Evolutionary conservation across 2,888 invertebrate species (phyloP).

Genomic region (Tetanocera ferruginea): DNA sequence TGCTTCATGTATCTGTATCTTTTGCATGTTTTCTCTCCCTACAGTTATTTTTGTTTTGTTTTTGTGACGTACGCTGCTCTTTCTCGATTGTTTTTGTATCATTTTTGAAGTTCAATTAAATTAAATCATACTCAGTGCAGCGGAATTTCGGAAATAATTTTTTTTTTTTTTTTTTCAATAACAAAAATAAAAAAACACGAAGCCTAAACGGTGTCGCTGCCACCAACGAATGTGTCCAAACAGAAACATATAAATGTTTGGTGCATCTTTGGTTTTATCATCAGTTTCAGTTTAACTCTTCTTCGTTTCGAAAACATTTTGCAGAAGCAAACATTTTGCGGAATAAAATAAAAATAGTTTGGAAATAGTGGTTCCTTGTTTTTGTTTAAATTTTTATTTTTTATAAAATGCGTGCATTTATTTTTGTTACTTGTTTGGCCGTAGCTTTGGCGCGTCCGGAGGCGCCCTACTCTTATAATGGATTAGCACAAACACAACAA

Average conservation of each 20-base stretch:
- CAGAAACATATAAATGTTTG: slow-evolving; percentile 60
- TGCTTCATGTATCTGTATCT: neutral
- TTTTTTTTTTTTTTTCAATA: slow-evolving; percentile 5
- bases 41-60: too few species aligned
- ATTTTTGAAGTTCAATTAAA: slow-evolving; percentile 58
- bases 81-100: neutral
- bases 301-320: slow-evolving; percentile 17
- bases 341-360: neutral
- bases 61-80: neutral
- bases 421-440: slow-evolving; percentile 62
- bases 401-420: slow-evolving; percentile 61
- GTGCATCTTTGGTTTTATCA: slow-evolving; percentile 49
- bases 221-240: slow-evolving; percentile 12
- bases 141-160: neutral
- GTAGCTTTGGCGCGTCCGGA: slow-evolving; percentile 63
- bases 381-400: neutral
- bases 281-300: slow-evolving; percentile 59
- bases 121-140: neutral
- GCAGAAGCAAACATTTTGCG: neutral
- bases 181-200: neutral
- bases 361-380: neutral
- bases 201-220: neutral
- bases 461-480: slow-evolving; percentile 64
- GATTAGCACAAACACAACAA: slow-evolving; percentile 64
- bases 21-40: neutral